Conservation (phyloP, 2,113 vertebrate genomes). For the Alexandromys fortis region DNA sequence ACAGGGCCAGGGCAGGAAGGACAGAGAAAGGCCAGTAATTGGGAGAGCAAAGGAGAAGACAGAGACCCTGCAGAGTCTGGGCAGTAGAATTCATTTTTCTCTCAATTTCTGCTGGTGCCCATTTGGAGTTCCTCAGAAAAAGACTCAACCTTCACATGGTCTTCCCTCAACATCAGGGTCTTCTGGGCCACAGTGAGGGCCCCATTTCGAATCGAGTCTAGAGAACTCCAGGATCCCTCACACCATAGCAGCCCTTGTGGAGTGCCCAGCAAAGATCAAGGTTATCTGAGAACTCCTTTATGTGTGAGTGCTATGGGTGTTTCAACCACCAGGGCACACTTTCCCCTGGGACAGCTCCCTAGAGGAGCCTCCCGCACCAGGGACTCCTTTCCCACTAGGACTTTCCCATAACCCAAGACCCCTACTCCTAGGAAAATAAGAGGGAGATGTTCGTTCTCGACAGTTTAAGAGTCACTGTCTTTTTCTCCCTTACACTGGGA, state of each 20-base stretch:
- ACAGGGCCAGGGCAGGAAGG: background rate
- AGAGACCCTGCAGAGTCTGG: background rate
- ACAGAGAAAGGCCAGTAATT: constrained; percentile 14
- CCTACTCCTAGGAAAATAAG: background rate
- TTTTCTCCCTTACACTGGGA: background rate
- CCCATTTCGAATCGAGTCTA: background rate
- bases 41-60: background rate
- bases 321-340: background rate
- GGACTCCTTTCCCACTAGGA: background rate
- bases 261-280: background rate
- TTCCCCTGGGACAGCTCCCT: background rate
- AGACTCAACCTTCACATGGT: background rate
- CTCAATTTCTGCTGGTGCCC: background rate
- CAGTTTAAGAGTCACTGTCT: background rate
- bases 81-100: background rate
- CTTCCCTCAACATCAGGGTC: background rate
- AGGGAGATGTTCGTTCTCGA: background rate
- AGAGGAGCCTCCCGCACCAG: background rate
- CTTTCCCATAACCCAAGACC: background rate
- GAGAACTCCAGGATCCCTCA: background rate
- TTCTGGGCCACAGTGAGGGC: background rate
- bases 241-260: background rate
- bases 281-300: constrained; percentile 22
- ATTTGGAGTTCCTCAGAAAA: background rate
- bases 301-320: background rate